A percentile compares a stretch with the other conserved stretches of the same genome.
These are phyloP conservation scores for Oscheius sp. DNA, from an alignment of 2,888 invertebrate species.

Conservation along the genomic window DNA sequence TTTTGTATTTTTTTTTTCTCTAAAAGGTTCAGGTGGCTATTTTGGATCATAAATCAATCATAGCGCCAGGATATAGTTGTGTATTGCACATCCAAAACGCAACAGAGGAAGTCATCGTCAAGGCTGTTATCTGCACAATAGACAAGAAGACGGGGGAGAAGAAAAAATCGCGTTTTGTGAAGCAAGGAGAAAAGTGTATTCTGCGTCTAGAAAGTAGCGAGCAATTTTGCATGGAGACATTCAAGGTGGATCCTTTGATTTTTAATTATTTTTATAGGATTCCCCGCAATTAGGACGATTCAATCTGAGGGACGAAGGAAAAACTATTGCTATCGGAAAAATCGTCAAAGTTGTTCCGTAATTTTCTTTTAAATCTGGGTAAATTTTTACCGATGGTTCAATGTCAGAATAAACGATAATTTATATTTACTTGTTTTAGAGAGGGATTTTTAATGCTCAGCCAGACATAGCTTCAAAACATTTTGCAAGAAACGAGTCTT, in stretches of 20 bases:
- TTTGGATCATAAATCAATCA: constrained; percentile 98
- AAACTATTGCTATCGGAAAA: constrained; percentile 98
- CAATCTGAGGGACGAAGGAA: constrained; percentile 84
- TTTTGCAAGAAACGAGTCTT: too few species aligned
- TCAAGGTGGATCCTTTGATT: constrained; percentile 80
- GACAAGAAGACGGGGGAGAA: constrained; percentile 94
- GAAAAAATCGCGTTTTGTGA: constrained; percentile 93
- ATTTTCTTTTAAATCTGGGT: too few species aligned
- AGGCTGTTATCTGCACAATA: constrained; percentile 94
- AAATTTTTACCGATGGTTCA: too few species aligned
- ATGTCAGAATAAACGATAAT: too few species aligned
- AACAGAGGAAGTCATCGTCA: constrained; percentile 96
- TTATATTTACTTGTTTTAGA: too few species aligned
- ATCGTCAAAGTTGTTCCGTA: constrained; percentile 93
- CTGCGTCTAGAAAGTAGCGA: constrained; percentile 95
- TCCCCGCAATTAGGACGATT: constrained; percentile 99
- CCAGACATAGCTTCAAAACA: too few species aligned
- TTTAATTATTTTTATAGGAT: constrained; percentile 72
- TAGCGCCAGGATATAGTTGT: constrained; percentile 97
- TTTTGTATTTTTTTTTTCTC: too few species aligned
- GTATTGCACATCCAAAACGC: constrained; percentile 99
- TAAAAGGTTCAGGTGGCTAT: constrained; percentile 81
- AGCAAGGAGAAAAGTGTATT: constrained; percentile 89
- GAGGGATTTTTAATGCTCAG: too few species aligned
- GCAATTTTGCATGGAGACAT: constrained; percentile 96